Evolutionary conservation across 2,888 invertebrate genomes (phyloP).

Genomic region (Hymenopus coronatus): DNA sequence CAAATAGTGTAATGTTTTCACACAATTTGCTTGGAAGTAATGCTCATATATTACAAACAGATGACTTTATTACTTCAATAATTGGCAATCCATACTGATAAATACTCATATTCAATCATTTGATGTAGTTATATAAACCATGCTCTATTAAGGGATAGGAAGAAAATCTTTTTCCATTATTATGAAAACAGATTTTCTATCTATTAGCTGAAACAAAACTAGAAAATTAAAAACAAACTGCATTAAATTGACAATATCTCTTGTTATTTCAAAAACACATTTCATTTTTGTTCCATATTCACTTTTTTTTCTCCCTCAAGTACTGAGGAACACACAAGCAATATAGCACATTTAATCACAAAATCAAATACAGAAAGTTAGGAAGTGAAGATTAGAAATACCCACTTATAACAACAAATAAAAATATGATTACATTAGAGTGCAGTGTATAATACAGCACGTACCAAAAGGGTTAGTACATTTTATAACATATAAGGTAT

Average conservation of each 20-base stretch:
- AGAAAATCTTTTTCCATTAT: not conserved
- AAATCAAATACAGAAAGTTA: not conserved
- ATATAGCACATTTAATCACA: not conserved
- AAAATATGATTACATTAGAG: not conserved
- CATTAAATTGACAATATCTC: no score
- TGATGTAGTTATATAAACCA: not conserved
- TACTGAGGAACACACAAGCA: not conserved
- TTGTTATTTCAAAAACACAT: no score
- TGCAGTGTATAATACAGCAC: not conserved
- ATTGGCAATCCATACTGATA: not conserved
- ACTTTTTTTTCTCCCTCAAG: no score
- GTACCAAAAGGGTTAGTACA: not conserved
- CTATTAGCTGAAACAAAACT: not conserved
- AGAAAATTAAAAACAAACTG: not conserved
- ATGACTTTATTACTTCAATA: not conserved
- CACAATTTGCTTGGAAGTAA: no score
- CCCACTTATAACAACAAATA: not conserved
- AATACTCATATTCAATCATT: not conserved
- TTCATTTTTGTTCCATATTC: no score
- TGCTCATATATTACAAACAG: not conserved
- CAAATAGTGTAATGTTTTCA: no score
- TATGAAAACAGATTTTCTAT: not conserved
- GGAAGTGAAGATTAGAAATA: not conserved
- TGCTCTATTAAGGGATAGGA: not conserved
- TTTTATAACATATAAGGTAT: not conserved